Evolutionary conservation across 2,888 invertebrate species (phyloP), one percentile per base, ranked within the genome.

Genomic region (Agrochola lychnidis): DNA sequence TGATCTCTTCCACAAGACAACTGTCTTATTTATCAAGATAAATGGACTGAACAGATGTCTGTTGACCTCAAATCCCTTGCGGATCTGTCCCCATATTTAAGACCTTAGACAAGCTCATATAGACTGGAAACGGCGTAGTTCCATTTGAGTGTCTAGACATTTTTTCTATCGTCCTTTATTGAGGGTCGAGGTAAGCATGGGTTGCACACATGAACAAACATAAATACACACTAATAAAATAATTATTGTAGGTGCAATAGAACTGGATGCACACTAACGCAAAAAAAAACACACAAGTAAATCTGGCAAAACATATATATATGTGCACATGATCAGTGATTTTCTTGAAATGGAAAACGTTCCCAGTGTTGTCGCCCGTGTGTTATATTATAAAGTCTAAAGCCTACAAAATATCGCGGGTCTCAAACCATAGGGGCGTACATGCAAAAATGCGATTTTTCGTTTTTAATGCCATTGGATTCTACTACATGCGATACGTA

Each of bases 11-110:
- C 59, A 42, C 51, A 53, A 73, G 66, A 79, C 69, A 82, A 78
- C 70, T 73, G 78, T 62, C 76, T 66, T 72, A 71, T 72, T 64
- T 68, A 73, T 82, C n/a, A 83, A 76, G 79, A 86, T 81, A 45
- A 78, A 78, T 79, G 78, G 51, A 63, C 68, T 48, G 66, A 82
- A 78, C 83, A 82, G 80, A 85, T 83, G 83, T 76, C 57, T 36
- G 42, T 36, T 66, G 75, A 68, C 79, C 77, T 84, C 75, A 64
- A 69, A 82, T 53, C 40, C 7, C 70, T 36, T 7, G 56, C 30
- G 12, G 67, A 73, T 63, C n/a, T 51, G 56, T 67, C 57, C 36
- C 56, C 56, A 57, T 79, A 61, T 56, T 73, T 79, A 62, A 70
- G 36, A 73, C 16, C 56, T 57, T 51, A 61, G 42, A 66, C 68